phyloP scores from a whole-genome alignment of 2,113 vertebrate species.

The Centrocercus urophasianus region DNA sequence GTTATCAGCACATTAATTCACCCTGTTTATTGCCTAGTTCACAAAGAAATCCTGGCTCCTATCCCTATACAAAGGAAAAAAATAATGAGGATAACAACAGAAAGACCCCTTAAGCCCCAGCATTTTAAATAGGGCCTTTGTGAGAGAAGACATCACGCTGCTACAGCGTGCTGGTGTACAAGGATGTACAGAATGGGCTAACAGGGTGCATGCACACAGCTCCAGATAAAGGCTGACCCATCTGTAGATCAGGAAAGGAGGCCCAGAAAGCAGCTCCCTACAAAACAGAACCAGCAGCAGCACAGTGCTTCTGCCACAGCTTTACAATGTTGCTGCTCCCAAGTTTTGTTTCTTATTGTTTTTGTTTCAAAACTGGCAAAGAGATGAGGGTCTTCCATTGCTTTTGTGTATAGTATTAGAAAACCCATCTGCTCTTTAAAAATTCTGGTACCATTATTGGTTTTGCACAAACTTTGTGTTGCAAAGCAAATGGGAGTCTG shows the following conservation, averaged over 20 bases:
- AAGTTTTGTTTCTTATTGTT: background rate
- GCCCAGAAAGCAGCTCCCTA: background rate
- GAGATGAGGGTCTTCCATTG: background rate
- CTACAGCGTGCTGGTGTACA: background rate
- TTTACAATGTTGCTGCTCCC: background rate
- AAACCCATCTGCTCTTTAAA: conserved; percentile 70
- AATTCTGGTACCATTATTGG: conserved; percentile 56
- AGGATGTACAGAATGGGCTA: background rate
- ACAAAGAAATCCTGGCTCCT: background rate
- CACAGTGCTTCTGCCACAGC: background rate
- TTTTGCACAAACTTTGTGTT: conserved; percentile 71
- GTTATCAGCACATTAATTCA: background rate
- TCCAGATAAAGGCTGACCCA: background rate
- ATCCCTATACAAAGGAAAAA: background rate
- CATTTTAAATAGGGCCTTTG: background rate
- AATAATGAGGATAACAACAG: background rate
- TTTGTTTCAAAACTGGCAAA: conserved; percentile 16
- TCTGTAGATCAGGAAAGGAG: background rate
- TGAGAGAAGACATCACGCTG: background rate
- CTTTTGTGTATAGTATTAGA: background rate
- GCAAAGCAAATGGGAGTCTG: conserved; percentile 57
- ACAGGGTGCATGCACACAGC: background rate
- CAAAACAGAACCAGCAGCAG: background rate
- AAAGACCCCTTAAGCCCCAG: background rate
- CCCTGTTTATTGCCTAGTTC: background rate